Evolutionary conservation across 2,113 vertebrate genomes (phyloP).

Genomic region (Callipepla squamata): DNA sequence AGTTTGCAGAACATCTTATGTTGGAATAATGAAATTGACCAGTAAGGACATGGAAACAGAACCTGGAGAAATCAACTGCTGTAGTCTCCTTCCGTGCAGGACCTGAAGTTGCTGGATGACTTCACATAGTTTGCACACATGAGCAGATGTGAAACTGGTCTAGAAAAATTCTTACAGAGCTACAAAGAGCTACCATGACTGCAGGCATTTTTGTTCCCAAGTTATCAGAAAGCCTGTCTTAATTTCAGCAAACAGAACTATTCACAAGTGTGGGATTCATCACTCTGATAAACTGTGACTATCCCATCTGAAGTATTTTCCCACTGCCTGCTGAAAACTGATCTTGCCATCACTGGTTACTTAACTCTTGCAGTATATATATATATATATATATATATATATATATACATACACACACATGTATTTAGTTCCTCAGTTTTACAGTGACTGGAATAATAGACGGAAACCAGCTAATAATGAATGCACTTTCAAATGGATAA

Average conservation of each 20-base stretch:
- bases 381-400: too few species aligned
- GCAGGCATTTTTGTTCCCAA: neutral
- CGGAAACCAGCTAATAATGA: neutral
- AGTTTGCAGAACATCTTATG: neutral
- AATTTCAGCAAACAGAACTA: slow-evolving; percentile 9
- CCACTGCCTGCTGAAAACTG: neutral
- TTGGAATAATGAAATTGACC: neutral
- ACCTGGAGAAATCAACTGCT: neutral
- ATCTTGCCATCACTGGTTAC: neutral
- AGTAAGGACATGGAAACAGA: neutral
- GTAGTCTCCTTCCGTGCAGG: neutral
- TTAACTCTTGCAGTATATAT: neutral
- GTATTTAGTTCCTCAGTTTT: neutral
- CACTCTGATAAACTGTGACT: neutral
- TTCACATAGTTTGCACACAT: neutral
- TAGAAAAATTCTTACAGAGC: neutral
- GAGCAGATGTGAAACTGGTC: neutral
- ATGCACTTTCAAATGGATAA: neutral
- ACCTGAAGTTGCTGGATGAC: neutral
- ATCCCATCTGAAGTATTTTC: neutral
- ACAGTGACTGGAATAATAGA: neutral
- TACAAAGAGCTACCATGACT: neutral
- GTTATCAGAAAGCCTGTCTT: neutral
- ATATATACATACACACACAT: too few species aligned
- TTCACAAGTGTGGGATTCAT: neutral